Base-by-base conservation (phyloP, 2,888 invertebrate species). In the Napeogenes inachia region DNA sequence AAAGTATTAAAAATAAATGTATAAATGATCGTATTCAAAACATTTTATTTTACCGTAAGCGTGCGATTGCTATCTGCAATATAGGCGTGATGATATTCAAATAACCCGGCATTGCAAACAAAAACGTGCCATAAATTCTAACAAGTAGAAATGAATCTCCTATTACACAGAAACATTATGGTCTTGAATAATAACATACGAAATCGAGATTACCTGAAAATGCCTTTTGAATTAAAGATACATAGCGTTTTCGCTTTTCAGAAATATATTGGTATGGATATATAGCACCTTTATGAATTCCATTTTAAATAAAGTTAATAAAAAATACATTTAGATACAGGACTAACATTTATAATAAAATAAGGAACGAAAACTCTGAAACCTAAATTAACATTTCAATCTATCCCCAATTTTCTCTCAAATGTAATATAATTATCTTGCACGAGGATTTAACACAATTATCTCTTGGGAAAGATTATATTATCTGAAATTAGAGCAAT, bases 201-300 rank as follows among this genome's bases (percentile, higher is more conserved):
- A 61, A 61, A 58, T 60, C 56, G 57, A 56, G 53, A 60, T 56
- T 58, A 33, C 54, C 60, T 53, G 30, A 57, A 63, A 61, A 63
- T 60, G 60, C 45, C 54, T 61, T 45, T 56, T 63, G 62, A 63
- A 63, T 62, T 61, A 66, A 57, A 53, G 53, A 61, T 61, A 54
- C 54, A 33, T n/a, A 10, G 30, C 21, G 42, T 10, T 42, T 50
- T 50, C 0, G 21, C 21, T 21, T 21, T 21, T 21, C 21, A 0
- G 21, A 21, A 21, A 21, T 1, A 21, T 21, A 21, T 21, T 21
- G 21, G 21, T 21, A 21, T 21, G 1, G 21, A 21, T 21, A 21
- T 21, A 1, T 21, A 21, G 21, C 21, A 21, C 21, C 21, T 21
- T 21, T 21, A 21, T 21, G 35, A 35, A 5, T 35, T 35, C 6